These are phyloP conservation scores for Enteromius argenteus DNA, from an alignment of 2,797 vertebrate genomes.

Conservation along the genomic window DNA sequence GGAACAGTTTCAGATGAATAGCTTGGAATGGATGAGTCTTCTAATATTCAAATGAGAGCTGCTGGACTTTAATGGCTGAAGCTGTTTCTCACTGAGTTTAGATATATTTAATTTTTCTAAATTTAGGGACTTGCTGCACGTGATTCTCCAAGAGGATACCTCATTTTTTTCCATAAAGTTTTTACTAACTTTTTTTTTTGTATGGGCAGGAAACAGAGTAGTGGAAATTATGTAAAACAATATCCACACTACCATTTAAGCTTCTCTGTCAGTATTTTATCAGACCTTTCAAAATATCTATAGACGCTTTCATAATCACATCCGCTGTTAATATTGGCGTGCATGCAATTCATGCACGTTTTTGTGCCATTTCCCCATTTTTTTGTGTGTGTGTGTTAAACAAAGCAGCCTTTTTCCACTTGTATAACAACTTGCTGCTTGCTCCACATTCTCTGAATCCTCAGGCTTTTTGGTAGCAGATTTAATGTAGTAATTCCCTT, in stretches of 20 bases:
- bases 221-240: background rate
- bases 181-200: background rate
- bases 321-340: slow-evolving; percentile 1
- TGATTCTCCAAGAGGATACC: background rate
- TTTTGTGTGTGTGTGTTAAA: background rate
- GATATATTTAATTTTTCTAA: background rate
- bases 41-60: slow-evolving; percentile 38
- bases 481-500: background rate
- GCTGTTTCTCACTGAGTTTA: background rate
- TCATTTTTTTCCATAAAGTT: slow-evolving; percentile 6
- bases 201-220: background rate
- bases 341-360: slow-evolving; percentile 1
- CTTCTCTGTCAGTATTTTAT: background rate
- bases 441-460: background rate
- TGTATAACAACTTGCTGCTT: background rate
- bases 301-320: slow-evolving; percentile 10
- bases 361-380: slow-evolving; percentile 17
- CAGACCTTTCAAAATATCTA: slow-evolving; percentile 22
- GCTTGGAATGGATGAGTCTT: slow-evolving; percentile 43
- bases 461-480: background rate
- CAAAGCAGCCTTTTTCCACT: background rate
- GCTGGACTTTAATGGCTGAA: slow-evolving; percentile 10
- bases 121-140: background rate
- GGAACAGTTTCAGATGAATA: slow-evolving; percentile 53
- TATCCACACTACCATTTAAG: background rate